Conservation (phyloP, 2,888 invertebrate species). For the Melikaiella ostensackeni region DNA sequence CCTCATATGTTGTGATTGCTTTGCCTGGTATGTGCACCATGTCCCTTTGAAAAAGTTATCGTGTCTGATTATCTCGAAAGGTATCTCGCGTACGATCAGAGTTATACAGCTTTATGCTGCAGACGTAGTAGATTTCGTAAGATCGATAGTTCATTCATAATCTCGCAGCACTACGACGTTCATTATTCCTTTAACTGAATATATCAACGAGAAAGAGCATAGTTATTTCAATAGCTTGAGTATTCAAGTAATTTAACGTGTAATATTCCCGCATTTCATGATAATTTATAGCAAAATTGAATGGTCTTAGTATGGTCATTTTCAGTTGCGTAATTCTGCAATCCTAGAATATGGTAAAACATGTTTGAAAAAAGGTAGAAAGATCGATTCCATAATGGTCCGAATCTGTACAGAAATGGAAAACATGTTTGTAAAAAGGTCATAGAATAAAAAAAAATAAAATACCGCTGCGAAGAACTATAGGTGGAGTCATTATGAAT, state of each 20-base stretch:
- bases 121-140: slow-evolving; percentile 46
- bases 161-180: slow-evolving; percentile 41
- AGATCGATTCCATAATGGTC: background rate
- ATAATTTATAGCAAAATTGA: slow-evolving; percentile 24
- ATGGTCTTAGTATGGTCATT: background rate
- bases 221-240: slow-evolving; percentile 16
- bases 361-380: background rate
- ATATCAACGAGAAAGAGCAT: background rate
- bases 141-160: slow-evolving; percentile 51
- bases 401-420: background rate
- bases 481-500: no score
- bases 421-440: background rate
- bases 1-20: background rate
- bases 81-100: slow-evolving; percentile 18
- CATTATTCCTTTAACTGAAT: slow-evolving; percentile 24
- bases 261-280: slow-evolving; percentile 13
- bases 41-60: slow-evolving; percentile 25
- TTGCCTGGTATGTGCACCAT: background rate
- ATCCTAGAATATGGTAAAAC: background rate
- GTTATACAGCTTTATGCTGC: slow-evolving; percentile 34
- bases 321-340: slow-evolving; percentile 21
- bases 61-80: slow-evolving; percentile 17
- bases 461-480: background rate
- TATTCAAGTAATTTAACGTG: slow-evolving; percentile 7
- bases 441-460: background rate